phyloP scores from a whole-genome alignment of 2,797 vertebrate genomes.

The Distichodus sexfasciatus region DNA sequence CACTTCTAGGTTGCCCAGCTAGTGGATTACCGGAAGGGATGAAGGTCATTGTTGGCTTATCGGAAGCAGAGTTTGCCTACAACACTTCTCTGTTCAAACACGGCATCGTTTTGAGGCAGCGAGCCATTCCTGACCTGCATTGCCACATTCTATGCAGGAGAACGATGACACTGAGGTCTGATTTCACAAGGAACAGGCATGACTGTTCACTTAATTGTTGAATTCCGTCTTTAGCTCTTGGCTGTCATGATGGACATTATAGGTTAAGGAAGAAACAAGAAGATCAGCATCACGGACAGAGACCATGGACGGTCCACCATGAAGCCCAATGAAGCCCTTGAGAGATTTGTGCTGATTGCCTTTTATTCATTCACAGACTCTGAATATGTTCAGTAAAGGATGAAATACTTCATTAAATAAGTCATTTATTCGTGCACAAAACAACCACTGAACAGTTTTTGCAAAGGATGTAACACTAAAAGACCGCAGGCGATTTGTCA shows the following conservation, averaged over 20 bases:
- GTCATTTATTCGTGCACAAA: neutral
- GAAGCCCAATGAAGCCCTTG: too few relatives aligned
- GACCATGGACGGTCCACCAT: too few relatives aligned
- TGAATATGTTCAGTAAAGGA: neutral
- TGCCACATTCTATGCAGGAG: too few relatives aligned
- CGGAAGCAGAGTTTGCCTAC: neutral
- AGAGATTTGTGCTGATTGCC: neutral
- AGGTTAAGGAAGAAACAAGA: too few relatives aligned
- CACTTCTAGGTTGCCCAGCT: neutral
- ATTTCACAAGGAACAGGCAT: too few relatives aligned
- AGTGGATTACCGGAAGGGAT: conserved; percentile 1
- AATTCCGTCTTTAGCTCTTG: too few relatives aligned
- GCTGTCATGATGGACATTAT: too few relatives aligned
- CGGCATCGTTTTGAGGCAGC: conserved; percentile 14
- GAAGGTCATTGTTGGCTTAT: conserved; percentile 33
- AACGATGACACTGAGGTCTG: neutral
- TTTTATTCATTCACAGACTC: neutral
- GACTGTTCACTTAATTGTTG: too few relatives aligned
- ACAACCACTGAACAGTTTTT: neutral
- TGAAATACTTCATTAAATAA: neutral
- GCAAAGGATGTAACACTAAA: neutral
- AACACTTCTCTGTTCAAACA: conserved; percentile 14
- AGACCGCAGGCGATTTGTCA: neutral
- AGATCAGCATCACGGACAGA: too few relatives aligned
- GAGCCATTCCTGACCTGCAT: too few relatives aligned